Evolutionary conservation across 2,113 vertebrate genomes (phyloP).

Genomic region (Peromyscus polionotus): DNA sequence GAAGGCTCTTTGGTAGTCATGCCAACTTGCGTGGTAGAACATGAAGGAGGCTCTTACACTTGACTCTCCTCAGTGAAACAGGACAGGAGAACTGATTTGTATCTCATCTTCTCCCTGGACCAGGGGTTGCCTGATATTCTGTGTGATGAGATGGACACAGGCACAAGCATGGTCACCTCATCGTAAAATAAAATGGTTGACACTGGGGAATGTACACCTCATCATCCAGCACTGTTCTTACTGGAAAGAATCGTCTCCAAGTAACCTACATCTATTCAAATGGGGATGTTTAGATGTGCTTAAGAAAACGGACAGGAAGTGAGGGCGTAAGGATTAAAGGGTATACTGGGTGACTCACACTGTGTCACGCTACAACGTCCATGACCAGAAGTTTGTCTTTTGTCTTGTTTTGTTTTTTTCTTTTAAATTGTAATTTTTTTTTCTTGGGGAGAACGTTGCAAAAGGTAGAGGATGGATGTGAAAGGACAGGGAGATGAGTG

Average conservation of each 20-base stretch:
- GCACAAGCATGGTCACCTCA: neutral
- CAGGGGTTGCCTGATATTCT: neutral
- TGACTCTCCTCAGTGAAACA: neutral
- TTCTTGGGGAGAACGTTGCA: neutral
- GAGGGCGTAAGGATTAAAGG: neutral
- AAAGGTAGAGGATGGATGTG: neutral
- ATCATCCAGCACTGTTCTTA: neutral
- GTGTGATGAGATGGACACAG: neutral
- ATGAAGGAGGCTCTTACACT: neutral
- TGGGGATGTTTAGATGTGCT: neutral
- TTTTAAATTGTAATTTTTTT: neutral
- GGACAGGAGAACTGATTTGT: neutral
- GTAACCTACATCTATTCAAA: neutral
- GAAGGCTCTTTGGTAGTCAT: neutral
- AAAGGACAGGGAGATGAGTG: neutral
- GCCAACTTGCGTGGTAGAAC: rapidly evolving
- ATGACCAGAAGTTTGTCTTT: neutral
- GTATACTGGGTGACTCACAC: neutral
- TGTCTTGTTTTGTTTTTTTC: neutral
- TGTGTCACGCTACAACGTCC: neutral
- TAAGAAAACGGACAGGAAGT: neutral
- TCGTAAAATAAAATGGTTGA: neutral
- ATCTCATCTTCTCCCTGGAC: neutral
- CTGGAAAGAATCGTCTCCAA: neutral
- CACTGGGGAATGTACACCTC: neutral